Evolutionary conservation across 2,113 vertebrate genomes (phyloP), one percentile per base, ranked within the genome.

Genomic region (Aviceda subcristata): DNA sequence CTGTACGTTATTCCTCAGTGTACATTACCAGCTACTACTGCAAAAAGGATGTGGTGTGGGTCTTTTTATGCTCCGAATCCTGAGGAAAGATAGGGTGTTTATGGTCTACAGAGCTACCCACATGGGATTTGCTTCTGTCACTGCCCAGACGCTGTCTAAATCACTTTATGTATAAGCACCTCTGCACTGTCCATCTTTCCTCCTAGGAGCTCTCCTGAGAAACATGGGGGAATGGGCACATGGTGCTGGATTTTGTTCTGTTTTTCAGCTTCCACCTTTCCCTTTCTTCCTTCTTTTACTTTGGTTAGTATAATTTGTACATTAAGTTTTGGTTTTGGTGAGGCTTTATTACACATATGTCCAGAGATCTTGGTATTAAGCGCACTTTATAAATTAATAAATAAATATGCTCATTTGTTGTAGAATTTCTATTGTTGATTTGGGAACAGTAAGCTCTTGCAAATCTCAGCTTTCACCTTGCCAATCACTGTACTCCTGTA

Each of bases 401-500:
- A 95, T 93, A 97, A 97, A 97, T 93, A 86, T 94, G 92, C 69
- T 93, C 92, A 26, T 98, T 98, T 97, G 92, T 95, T 97, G 91
- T 91, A 95, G 96, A 79, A 94, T 97, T 95, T 97, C 94, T 95
- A 96, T 96, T 97, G 98, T 97, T 97, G 97, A 93, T 95, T 96
- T 97, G 98, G 97, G 98, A 98, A 92, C 88, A 97, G 96, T 68
- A 94, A 96, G 97, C 95, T 96, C 96, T 97, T 93, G 88, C 94
- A 96, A 97, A 98, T 97, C 93, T 97, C 96, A 81, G 97, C 96
- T 96, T 98, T 98, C 98, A 98, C 98, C 98, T 98, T 98, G 98
- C 98, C 98, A 98, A 97, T 98, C 98, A 97, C 94, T 84, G 91
- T 97, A 97, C 98, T 97, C 97, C 98, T 98, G 95, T 97, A 98